Evolutionary conservation across 2,113 vertebrate genomes (phyloP).

Genomic region (Oplegnathus fasciatus): DNA sequence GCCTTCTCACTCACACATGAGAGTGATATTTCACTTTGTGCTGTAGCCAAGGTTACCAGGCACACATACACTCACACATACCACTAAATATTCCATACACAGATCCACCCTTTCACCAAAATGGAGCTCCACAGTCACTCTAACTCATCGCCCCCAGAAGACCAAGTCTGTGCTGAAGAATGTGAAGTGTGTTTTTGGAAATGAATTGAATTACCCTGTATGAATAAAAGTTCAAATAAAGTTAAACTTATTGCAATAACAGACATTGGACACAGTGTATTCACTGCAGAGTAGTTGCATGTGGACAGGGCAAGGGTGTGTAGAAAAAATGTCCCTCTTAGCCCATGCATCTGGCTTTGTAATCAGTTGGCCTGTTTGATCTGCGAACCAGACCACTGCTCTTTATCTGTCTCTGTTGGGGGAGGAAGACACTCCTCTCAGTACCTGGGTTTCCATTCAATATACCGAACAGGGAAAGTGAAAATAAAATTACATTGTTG

Average conservation of each 20-base stretch:
- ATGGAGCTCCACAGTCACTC: background rate
- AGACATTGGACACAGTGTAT: background rate
- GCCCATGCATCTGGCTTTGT: conserved; percentile 12
- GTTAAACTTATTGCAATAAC: background rate
- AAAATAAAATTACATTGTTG: background rate
- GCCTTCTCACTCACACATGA: conserved; percentile 14
- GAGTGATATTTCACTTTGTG: conserved; percentile 35
- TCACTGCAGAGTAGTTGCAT: conserved; percentile 5
- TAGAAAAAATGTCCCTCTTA: background rate
- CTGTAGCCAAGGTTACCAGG: conserved; percentile 39
- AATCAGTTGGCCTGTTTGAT: conserved; percentile 17
- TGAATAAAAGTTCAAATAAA: conserved; percentile 6
- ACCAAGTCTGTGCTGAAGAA: background rate
- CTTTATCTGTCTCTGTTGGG: conserved; percentile 12
- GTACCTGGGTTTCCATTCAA: background rate
- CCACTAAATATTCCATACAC: conserved; percentile 26
- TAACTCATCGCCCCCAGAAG: background rate
- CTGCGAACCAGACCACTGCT: conserved; percentile 23
- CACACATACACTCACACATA: conserved; percentile 19
- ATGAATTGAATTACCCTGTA: background rate
- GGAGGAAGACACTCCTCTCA: background rate
- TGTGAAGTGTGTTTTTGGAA: background rate
- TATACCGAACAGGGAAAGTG: background rate
- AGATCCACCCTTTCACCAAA: conserved; percentile 22
- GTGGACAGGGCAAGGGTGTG: background rate